phyloP scores from a whole-genome alignment of 2,888 invertebrate species.

The Nudaria mundana region DNA sequence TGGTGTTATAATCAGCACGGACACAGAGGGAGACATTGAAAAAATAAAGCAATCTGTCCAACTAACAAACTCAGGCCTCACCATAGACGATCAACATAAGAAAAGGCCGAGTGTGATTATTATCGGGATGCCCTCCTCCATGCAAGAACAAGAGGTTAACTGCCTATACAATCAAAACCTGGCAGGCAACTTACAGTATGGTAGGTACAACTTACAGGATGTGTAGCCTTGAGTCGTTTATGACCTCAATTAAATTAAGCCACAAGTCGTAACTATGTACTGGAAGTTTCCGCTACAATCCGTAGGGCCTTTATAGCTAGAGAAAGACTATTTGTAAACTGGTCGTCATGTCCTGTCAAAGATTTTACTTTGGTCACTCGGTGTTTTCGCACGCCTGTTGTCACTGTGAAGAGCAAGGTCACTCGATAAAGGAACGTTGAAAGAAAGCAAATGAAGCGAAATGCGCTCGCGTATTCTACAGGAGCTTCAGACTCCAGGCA shows the following conservation, averaged over 20 bases:
- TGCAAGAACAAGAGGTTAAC: not conserved
- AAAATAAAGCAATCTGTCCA: not conserved
- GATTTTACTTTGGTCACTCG: not conserved
- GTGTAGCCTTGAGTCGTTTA: not conserved
- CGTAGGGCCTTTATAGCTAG: not conserved
- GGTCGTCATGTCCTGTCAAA: not conserved
- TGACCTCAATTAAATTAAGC: not conserved
- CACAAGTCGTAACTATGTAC: not conserved
- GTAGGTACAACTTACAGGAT: too few relatives aligned
- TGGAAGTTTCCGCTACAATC: not conserved
- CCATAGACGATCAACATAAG: not conserved
- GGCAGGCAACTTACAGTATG: not conserved
- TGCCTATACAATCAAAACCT: not conserved
- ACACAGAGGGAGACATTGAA: not conserved
- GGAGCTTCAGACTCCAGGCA: not conserved
- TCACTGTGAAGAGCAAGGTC: not conserved
- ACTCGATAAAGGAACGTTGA: not conserved
- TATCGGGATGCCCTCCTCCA: not conserved
- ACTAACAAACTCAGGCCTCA: not conserved
- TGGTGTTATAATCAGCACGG: not conserved
- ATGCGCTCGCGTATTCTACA: not conserved
- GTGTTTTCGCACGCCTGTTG: too few relatives aligned
- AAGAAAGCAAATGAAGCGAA: not conserved
- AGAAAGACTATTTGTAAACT: not conserved
- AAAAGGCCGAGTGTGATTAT: not conserved